Evolutionary conservation across 2,888 invertebrate genomes (phyloP).

Genomic region (Heliothis peltigera): DNA sequence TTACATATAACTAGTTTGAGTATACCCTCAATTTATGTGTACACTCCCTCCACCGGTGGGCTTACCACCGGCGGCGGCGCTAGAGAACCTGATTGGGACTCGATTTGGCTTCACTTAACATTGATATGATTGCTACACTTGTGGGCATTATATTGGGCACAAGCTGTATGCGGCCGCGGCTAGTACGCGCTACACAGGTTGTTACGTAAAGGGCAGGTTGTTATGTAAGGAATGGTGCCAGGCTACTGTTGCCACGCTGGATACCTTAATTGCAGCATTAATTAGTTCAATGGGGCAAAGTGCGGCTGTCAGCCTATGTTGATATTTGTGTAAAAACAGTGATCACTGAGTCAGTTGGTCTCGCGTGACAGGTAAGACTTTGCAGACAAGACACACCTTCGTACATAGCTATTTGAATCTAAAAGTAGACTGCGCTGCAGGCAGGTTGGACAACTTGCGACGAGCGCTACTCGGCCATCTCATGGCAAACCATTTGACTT

Average conservation of each 20-base stretch:
- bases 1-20: background rate
- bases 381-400: no score
- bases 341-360: no score
- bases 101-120: constrained; percentile 55
- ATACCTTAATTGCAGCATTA: background rate
- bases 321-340: no score
- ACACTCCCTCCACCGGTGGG: constrained; percentile 1
- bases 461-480: background rate
- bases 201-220: constrained; percentile 26
- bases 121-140: constrained; percentile 40
- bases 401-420: background rate
- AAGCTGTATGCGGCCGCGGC: constrained; percentile 5
- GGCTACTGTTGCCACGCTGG: background rate
- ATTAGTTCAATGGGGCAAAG: background rate
- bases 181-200: constrained; percentile 9
- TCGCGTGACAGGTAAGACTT: no score
- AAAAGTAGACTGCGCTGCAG: background rate
- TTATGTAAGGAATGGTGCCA: constrained; percentile 2
- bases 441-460: background rate
- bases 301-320: background rate
- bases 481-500: no score
- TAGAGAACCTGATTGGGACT: constrained; percentile 47
- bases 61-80: constrained; percentile 14
- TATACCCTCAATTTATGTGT: constrained; percentile 15
- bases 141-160: constrained; percentile 27